A percentile compares a stretch with the other conserved stretches of the same genome.
Conservation (phyloP, 2,113 vertebrate genomes). For the Passer montanus region DNA sequence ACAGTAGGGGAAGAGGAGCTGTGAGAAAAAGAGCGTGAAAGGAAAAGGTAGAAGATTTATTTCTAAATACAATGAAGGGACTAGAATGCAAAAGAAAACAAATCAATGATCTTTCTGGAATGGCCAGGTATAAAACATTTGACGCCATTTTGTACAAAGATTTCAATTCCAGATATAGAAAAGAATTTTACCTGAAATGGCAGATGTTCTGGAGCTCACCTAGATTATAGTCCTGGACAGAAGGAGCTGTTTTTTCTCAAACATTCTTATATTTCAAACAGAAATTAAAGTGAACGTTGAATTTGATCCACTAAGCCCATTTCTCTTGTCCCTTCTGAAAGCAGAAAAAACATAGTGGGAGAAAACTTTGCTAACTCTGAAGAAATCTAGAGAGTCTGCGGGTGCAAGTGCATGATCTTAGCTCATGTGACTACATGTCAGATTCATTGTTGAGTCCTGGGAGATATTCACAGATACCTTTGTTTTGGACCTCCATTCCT, state of each 20-base stretch:
- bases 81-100: neutral
- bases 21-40: neutral
- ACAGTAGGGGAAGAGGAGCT: neutral
- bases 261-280: neutral
- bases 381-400: neutral
- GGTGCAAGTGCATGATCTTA: neutral
- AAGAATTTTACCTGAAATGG: neutral
- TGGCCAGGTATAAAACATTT: neutral
- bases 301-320: accelerated
- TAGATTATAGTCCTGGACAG: neutral
- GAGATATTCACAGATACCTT: neutral
- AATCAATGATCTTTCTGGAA: neutral
- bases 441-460: neutral
- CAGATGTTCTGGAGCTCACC: neutral
- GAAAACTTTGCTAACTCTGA: neutral
- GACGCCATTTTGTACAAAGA: neutral
- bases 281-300: neutral
- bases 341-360: neutral
- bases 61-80: neutral
- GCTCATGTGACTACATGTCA: neutral
- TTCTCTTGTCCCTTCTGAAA: neutral
- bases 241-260: neutral
- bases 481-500: neutral
- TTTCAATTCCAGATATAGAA: neutral
- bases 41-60: neutral